Conservation (phyloP, 2,888 invertebrate genomes). For the Eupithecia dodoneata region DNA sequence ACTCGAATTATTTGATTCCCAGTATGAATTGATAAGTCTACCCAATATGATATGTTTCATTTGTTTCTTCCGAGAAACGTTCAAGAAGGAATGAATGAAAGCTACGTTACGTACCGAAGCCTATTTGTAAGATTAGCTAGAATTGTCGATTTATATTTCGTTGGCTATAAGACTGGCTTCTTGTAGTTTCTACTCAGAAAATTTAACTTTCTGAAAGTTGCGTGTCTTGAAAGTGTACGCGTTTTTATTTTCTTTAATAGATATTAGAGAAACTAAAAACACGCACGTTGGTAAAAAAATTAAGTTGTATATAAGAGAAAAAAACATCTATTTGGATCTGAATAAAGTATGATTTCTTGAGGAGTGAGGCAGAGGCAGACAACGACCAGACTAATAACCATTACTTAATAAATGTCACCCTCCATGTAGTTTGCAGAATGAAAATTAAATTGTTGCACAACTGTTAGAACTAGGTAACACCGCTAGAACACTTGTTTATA, state of each 20-base stretch:
- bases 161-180: background rate
- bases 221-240: too few species aligned
- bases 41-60: background rate
- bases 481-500: conserved; percentile 47
- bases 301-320: background rate
- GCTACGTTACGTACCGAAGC: background rate
- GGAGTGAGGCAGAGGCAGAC: background rate
- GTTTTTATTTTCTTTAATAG: background rate
- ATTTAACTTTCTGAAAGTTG: background rate
- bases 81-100: background rate
- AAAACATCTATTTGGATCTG: background rate
- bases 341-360: background rate
- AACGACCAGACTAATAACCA: background rate
- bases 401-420: background rate
- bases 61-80: background rate
- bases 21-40: background rate
- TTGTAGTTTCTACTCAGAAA: background rate
- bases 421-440: conserved; percentile 1
- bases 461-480: background rate
- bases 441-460: conserved; percentile 10
- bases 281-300: background rate
- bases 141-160: background rate
- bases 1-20: conserved; percentile 7
- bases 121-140: background rate
- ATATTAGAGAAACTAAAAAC: background rate